Conservation (phyloP, 2,888 invertebrate genomes). For the Onthophagus sagittarius region DNA sequence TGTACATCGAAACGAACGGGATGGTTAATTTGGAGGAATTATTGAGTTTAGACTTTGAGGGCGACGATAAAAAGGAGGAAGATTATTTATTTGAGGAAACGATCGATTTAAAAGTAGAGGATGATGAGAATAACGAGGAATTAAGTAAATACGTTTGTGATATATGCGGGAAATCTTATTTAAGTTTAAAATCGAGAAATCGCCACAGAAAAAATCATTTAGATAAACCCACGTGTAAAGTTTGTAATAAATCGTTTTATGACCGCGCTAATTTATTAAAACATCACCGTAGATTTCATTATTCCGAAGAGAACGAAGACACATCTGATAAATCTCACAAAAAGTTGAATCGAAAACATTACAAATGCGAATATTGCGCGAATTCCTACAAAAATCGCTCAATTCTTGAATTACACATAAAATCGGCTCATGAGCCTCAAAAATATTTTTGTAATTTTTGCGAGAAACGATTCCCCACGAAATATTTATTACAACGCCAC, state of each 20-base stretch:
- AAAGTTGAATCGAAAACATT: neutral
- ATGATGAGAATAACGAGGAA: neutral
- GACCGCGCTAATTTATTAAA: neutral
- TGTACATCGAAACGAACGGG: neutral
- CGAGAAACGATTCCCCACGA: neutral
- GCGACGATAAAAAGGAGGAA: neutral
- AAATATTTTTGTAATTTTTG: neutral
- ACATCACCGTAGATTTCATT: neutral
- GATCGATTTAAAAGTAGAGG: neutral
- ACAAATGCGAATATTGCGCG: neutral
- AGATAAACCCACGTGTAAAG: neutral
- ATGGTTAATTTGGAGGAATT: neutral
- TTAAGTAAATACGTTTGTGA: neutral
- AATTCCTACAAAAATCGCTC: neutral
- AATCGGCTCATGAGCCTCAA: neutral
- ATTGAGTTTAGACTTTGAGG: neutral
- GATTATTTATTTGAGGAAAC: neutral
- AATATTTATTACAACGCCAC: neutral
- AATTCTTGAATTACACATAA: neutral
- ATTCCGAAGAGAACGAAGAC: neutral
- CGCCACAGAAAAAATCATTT: neutral
- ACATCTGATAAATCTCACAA: neutral
- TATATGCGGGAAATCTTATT: neutral
- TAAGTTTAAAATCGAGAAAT: neutral
- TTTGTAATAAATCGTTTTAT: slow-evolving; percentile 1